A percentile compares a stretch with the other conserved stretches of the same genome.
phyloP scores from a whole-genome alignment of 2,797 vertebrate species.

The Ispidina picta region DNA sequence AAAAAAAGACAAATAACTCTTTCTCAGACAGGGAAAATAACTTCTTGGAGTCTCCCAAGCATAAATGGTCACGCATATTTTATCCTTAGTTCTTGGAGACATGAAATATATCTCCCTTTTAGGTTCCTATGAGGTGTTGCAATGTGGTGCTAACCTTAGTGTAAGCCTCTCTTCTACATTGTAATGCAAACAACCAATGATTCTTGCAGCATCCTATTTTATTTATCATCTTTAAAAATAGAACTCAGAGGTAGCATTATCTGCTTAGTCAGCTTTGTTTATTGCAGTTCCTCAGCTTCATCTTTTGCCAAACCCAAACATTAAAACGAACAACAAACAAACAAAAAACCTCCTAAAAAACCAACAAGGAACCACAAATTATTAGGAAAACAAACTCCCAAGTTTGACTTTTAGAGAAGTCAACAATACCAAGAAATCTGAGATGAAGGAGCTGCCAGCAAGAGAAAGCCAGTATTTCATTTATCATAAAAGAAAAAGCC shows the following conservation, averaged over 20 bases:
- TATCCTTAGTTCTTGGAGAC: slow-evolving; percentile 6
- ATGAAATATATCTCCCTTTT: neutral
- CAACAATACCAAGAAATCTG: neutral
- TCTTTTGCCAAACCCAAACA: neutral
- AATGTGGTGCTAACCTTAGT: neutral
- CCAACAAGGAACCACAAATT: neutral
- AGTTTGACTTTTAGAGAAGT: neutral
- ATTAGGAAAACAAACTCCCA: neutral
- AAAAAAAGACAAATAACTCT: slow-evolving; percentile 62
- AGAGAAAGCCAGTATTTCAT: neutral
- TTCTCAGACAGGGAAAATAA: slow-evolving; percentile 47
- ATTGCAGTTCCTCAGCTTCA: neutral
- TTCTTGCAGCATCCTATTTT: neutral
- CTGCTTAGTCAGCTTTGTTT: neutral
- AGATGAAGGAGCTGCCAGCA: neutral
- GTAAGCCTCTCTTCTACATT: neutral
- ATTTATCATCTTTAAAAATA: neutral
- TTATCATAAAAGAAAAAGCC: neutral
- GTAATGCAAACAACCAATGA: neutral
- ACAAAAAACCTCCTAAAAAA: too few species aligned
- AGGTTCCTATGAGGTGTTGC: neutral
- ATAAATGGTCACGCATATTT: slow-evolving; percentile 19
- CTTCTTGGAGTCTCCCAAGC: slow-evolving; percentile 24
- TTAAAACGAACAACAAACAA: neutral
- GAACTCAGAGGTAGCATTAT: neutral